These are phyloP conservation scores for Phaetusa simplex DNA, from an alignment of 2,113 vertebrate genomes.

Conservation along the genomic window DNA sequence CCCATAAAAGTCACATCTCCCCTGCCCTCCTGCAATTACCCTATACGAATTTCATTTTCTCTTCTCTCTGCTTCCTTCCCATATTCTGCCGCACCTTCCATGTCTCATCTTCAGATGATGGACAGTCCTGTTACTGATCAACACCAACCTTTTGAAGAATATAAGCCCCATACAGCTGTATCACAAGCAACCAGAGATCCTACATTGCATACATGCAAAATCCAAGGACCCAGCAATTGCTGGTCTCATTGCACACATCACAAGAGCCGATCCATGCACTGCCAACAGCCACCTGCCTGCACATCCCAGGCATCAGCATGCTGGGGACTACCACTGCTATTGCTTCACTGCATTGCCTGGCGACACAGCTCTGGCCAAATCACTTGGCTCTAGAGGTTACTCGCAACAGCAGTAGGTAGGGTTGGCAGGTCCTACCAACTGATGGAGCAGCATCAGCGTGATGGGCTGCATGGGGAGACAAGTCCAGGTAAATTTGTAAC, in stretches of 20 bases:
- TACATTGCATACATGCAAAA: not conserved
- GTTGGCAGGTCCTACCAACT: not conserved
- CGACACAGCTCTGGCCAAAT: not conserved
- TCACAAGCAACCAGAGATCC: not conserved
- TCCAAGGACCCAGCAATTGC: not conserved
- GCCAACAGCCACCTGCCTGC: not conserved
- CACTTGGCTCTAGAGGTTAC: not conserved
- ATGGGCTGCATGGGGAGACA: not conserved
- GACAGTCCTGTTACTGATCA: not conserved
- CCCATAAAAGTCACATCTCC: not conserved
- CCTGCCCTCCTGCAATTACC: not conserved
- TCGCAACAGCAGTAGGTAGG: not conserved
- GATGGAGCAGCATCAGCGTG: accelerated
- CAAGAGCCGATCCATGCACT: not conserved
- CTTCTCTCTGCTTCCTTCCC: not conserved
- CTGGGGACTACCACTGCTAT: not conserved
- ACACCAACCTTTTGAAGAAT: not conserved
- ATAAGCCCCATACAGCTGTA: not conserved
- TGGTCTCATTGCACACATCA: not conserved
- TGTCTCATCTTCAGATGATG: not conserved
- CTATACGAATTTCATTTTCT: not conserved
- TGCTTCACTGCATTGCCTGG: accelerated
- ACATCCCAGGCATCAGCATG: not conserved
- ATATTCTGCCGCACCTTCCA: not conserved
- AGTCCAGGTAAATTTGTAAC: not conserved